Percentiles rank a stretch among this genome's conserved stretches.
Evolutionary conservation across 64 coral and sea anemone genomes (phyloP).

Genomic region (Pachyseris speciosa): DNA sequence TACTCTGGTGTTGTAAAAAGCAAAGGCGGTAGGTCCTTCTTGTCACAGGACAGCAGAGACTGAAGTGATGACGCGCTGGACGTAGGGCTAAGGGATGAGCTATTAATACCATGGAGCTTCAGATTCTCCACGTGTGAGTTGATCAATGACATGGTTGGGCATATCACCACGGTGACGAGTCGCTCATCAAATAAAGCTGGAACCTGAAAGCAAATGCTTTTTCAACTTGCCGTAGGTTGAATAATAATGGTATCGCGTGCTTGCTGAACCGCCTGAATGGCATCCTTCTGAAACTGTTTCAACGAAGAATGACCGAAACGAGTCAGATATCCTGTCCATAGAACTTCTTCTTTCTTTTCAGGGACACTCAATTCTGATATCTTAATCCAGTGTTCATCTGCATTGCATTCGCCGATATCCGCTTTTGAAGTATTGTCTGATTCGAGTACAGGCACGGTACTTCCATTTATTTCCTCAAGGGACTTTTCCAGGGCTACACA

Average conservation of each 20-base stretch:
- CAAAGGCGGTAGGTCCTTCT: background rate
- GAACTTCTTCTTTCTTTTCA: background rate
- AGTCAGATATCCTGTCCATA: slow-evolving; percentile 8
- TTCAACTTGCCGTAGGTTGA: slow-evolving; percentile 18
- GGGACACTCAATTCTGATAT: no score
- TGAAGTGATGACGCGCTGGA: background rate
- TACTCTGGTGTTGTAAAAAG: slow-evolving; percentile 37
- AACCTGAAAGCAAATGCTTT: background rate
- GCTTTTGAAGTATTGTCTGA: background rate
- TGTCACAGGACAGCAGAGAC: background rate
- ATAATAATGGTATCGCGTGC: slow-evolving; percentile 1
- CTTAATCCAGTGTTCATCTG: no score
- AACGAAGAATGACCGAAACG: slow-evolving; percentile 4
- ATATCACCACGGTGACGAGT: background rate
- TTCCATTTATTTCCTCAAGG: no score
- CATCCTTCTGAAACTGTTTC: slow-evolving; percentile 11
- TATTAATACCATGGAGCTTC: background rate
- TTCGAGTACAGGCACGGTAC: background rate
- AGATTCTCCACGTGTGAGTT: background rate
- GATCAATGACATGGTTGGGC: slow-evolving; percentile 21
- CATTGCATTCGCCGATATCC: background rate
- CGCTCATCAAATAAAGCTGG: background rate
- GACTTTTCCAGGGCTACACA: no score
- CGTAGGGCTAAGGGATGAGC: background rate
- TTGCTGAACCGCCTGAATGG: slow-evolving; percentile 14